Evolutionary conservation across 37 sponge, comb jelly and placozoan genomes (phyloP).

Genomic region (Ephydatia muelleri): DNA sequence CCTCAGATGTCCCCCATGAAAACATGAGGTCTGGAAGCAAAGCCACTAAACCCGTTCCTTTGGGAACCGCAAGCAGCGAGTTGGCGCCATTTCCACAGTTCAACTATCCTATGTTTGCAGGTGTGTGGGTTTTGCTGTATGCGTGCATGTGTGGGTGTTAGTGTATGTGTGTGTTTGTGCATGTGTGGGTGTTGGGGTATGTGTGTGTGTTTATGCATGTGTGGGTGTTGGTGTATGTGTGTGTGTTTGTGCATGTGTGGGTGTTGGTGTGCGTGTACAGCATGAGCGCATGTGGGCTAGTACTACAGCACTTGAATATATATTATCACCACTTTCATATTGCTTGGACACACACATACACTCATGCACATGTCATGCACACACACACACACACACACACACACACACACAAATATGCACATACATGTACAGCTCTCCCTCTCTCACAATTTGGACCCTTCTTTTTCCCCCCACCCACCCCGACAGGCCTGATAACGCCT

Average conservation of each 20-base stretch:
- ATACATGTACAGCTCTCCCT: not conserved
- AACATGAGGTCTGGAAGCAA: not conserved
- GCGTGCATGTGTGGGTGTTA: slow-evolving; percentile 6
- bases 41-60: not conserved
- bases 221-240: slow-evolving; percentile 17
- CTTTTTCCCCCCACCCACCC: slow-evolving; percentile 18
- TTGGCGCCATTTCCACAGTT: not conserved
- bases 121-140: not conserved
- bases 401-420: not conserved
- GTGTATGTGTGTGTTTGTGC: too few relatives aligned
- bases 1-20: slow-evolving; percentile 39
- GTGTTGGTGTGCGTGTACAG: too few relatives aligned
- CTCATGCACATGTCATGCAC: not conserved
- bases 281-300: too few relatives aligned
- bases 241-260: not conserved
- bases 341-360: not conserved
- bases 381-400: not conserved
- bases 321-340: not conserved
- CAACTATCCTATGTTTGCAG: not conserved
- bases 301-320: not conserved
- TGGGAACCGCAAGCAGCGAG: not conserved
- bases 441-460: slow-evolving; percentile 9
- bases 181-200: too few relatives aligned
- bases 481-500: slow-evolving; percentile 18
- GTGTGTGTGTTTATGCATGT: slow-evolving; percentile 17